phyloP scores from a whole-genome alignment of 92 coral and sea anemone genomes.

The Hydrozoanthus gracilis region DNA sequence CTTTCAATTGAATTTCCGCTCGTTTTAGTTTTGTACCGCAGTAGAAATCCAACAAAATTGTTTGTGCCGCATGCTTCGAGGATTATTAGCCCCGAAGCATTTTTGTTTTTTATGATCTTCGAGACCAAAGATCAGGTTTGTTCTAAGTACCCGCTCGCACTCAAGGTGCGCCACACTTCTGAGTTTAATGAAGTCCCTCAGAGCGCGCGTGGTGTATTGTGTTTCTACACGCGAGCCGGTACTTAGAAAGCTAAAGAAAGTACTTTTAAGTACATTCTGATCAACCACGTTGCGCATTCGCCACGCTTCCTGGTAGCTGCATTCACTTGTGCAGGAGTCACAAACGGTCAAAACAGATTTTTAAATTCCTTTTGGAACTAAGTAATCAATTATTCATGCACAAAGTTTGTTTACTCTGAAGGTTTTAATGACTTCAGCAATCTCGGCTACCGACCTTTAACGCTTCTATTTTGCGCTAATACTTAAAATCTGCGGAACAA shows the following conservation, averaged over 20 bases:
- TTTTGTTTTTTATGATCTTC: conserved; percentile 19
- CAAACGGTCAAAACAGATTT: conserved; percentile 36
- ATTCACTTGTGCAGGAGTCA: conserved; percentile 45
- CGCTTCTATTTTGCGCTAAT: background rate
- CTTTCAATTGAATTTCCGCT: conserved; percentile 38
- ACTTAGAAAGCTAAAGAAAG: background rate
- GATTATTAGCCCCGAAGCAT: conserved; percentile 19
- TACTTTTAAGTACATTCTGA: conserved; percentile 39
- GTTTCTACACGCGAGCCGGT: conserved; percentile 37
- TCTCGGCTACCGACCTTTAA: background rate
- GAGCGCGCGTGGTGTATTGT: conserved; percentile 47
- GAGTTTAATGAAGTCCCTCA: conserved; percentile 35
- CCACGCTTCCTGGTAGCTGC: conserved; percentile 48
- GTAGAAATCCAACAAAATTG: conserved; percentile 8
- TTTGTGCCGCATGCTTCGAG: conserved; percentile 34
- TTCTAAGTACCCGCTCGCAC: conserved; percentile 30
- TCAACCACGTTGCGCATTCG: conserved; percentile 32
- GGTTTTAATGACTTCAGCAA: background rate
- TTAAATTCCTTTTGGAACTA: conserved; percentile 21
- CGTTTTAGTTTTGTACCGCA: background rate
- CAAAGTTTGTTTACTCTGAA: conserved; percentile 27
- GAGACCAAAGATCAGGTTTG: conserved; percentile 46
- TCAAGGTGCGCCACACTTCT: conserved; percentile 34
- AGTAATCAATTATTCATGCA: conserved; percentile 32
- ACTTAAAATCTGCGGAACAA: background rate